Conservation (phyloP, 2,113 vertebrate genomes). For the Sporophila hypoxantha region DNA sequence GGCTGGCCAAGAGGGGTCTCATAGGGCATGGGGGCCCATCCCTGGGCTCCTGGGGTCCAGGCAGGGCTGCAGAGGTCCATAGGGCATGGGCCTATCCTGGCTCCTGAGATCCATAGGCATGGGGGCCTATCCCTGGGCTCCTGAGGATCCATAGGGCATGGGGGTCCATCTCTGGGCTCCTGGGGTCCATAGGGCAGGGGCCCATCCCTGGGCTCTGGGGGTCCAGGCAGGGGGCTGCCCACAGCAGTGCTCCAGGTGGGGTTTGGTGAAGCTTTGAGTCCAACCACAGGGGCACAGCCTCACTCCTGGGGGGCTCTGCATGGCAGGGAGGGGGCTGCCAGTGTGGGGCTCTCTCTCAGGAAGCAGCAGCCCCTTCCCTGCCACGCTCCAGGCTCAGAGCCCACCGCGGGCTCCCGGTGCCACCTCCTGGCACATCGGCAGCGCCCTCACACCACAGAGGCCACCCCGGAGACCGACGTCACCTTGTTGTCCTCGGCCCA, state of each 20-base stretch:
- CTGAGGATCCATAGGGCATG: too few species aligned
- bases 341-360: background rate
- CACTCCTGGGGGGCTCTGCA: rapidly evolving
- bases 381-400: background rate
- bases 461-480: conserved; percentile 88
- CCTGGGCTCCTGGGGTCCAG: background rate
- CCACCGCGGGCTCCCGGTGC: background rate
- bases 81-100: background rate
- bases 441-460: conserved; percentile 82
- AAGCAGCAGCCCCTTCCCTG: background rate
- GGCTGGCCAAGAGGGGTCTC: too few species aligned
- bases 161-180: too few species aligned
- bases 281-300: rapidly evolving
- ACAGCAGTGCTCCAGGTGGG: background rate
- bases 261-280: background rate
- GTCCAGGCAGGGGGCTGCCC: background rate
- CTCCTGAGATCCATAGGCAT: background rate
- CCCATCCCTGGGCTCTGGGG: background rate
- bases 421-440: background rate
- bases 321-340: background rate
- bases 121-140: background rate
- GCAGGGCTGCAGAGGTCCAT: too few species aligned
- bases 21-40: too few species aligned
- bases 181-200: background rate
- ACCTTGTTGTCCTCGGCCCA: conserved; percentile 97